Conservation (phyloP, 2,888 invertebrate genomes). For the Sesamia inferens region DNA sequence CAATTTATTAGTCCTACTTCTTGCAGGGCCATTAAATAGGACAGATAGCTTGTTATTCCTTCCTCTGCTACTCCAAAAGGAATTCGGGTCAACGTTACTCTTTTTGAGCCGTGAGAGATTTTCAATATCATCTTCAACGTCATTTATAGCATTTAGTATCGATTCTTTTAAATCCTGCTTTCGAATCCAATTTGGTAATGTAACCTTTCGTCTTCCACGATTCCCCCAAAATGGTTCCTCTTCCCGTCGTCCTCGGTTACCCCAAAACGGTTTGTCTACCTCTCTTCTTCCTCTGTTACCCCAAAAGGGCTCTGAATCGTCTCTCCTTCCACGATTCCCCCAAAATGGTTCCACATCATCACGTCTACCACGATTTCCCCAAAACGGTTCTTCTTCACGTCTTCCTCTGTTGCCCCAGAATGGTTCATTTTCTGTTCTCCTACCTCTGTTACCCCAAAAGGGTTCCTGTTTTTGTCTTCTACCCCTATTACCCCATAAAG, state of each 20-base stretch:
- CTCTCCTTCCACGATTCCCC: constrained; percentile 73
- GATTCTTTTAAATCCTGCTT: constrained; percentile 74
- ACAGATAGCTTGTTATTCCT: constrained; percentile 75
- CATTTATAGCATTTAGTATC: constrained; percentile 73
- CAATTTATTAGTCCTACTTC: constrained; percentile 50
- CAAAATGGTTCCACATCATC: constrained; percentile 77
- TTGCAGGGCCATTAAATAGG: constrained; percentile 70
- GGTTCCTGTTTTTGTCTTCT: constrained; percentile 72
- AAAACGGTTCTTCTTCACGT: constrained; percentile 80
- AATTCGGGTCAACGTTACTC: constrained; percentile 58
- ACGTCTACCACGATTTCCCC: constrained; percentile 85
- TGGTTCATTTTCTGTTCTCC: constrained; percentile 68
- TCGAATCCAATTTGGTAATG: constrained; percentile 72
- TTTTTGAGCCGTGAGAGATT: constrained; percentile 73
- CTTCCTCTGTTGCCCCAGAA: constrained; percentile 83
- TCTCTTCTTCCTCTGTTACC: constrained; percentile 78
- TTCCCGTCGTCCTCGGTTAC: constrained; percentile 80
- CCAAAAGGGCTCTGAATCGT: constrained; percentile 75
- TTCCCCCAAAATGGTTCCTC: constrained; percentile 86
- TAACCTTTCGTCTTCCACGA: constrained; percentile 76
- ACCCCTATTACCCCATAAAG: constrained; percentile 80
- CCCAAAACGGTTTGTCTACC: constrained; percentile 84
- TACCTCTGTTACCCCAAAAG: constrained; percentile 79
- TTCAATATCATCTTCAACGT: constrained; percentile 75
- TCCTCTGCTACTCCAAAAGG: constrained; percentile 76